Percentiles rank a stretch among this genome's conserved stretches.
Conservation (phyloP, 1,140 invertebrate genomes). For the Chymomyza costata region DNA sequence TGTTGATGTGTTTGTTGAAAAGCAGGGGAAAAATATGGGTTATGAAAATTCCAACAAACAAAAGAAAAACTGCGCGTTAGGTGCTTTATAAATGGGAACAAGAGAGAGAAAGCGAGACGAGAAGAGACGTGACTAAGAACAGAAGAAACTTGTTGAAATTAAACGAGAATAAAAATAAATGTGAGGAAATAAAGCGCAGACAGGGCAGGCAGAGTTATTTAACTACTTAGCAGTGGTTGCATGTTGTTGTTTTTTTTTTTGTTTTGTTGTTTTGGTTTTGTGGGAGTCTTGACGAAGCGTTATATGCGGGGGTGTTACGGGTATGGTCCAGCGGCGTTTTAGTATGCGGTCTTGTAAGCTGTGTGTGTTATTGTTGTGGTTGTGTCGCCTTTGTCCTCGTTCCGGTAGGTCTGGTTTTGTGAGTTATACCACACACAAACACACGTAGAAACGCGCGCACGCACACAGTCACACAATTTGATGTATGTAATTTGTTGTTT, state of each 20-base stretch:
- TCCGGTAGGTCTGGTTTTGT: constrained; percentile 3
- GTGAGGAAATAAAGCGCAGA: constrained; percentile 69
- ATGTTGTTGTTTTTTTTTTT: constrained; percentile 61
- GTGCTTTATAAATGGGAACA: constrained; percentile 37
- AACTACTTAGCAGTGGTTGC: constrained; percentile 70
- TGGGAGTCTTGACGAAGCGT: constrained; percentile 21
- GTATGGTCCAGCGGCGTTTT: constrained; percentile 18
- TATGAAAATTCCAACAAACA: constrained; percentile 20
- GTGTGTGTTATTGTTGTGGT: constrained; percentile 8
- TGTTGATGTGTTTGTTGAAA: constrained; percentile 42
- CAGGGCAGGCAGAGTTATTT: constrained; percentile 66
- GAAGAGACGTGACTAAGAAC: constrained; percentile 12
- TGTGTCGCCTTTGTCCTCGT: constrained; percentile 29
- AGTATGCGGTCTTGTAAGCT: too few relatives aligned
- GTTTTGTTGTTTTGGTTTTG: constrained; percentile 15
- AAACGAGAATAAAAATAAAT: constrained; percentile 50
- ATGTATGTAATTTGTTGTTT: constrained; percentile 35
- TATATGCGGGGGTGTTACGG: constrained; percentile 5
- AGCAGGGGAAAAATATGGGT: too few relatives aligned
- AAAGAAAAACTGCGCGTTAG: constrained; percentile 62
- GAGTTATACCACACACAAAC: too few relatives aligned
- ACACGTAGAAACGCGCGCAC: too few relatives aligned
- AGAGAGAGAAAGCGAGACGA: constrained; percentile 32
- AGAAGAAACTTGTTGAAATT: constrained; percentile 66
- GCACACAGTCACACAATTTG: too few relatives aligned